phyloP scores from a whole-genome alignment of 1,140 invertebrate species.

The Pseudomyrmex concolor region DNA sequence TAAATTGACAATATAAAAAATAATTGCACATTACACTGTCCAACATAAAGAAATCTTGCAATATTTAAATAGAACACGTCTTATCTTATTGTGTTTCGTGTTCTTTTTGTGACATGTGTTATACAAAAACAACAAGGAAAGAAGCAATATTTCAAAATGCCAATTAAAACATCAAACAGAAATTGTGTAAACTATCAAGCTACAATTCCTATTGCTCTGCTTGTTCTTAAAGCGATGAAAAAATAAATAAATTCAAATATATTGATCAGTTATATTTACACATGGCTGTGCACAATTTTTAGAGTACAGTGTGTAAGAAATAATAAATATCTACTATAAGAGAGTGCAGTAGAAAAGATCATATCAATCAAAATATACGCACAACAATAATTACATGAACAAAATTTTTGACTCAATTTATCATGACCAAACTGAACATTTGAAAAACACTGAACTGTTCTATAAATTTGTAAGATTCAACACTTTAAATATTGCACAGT shows the following conservation, averaged over 20 bases:
- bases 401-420: not conserved
- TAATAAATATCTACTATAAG: not conserved
- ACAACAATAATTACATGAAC: not conserved
- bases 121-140: not conserved
- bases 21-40: not conserved
- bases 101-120: not conserved
- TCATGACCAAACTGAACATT: not conserved
- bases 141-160: not conserved
- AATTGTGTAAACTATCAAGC: not conserved
- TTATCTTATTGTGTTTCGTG: constrained; percentile 35
- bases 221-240: not conserved
- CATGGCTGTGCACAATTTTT: constrained; percentile 12
- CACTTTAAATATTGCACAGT: not conserved
- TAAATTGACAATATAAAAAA: not conserved
- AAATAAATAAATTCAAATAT: not conserved
- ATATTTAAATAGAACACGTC: constrained; percentile 41
- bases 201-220: not conserved
- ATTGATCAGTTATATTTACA: not conserved
- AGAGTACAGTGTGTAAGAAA: constrained; percentile 24
- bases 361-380: not conserved
- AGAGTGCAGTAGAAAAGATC: not conserved
- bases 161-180: not conserved
- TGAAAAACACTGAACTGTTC: too few relatives aligned
- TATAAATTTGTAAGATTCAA: not conserved
- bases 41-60: constrained; percentile 20